Conservation (phyloP, 2,888 invertebrate species). For the Perdita meconis region DNA sequence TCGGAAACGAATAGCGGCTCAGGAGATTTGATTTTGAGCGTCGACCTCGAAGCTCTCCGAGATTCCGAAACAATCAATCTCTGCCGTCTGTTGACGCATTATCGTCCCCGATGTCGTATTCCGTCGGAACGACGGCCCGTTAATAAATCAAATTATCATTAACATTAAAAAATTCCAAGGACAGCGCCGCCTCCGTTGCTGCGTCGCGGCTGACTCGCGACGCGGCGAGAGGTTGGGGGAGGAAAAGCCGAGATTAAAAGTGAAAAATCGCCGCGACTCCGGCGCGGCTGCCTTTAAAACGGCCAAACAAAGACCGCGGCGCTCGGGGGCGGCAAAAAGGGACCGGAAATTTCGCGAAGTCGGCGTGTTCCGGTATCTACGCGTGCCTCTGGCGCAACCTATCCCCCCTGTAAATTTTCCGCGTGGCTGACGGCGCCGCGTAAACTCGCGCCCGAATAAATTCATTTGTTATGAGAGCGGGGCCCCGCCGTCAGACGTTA, state of each 20-base stretch:
- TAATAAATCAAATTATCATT: too few species aligned
- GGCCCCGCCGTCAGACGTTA: slow-evolving; percentile 66
- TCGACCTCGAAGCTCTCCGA: too few species aligned
- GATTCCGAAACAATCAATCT: too few species aligned
- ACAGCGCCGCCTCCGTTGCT: neutral
- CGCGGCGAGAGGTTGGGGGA: neutral
- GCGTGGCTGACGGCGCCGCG: slow-evolving; percentile 60
- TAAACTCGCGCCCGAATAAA: slow-evolving; percentile 73
- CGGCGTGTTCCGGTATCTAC: slow-evolving; percentile 64
- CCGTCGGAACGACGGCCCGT: too few species aligned
- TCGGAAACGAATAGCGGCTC: too few species aligned
- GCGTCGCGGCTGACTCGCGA: neutral
- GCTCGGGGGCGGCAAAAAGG: slow-evolving; percentile 56
- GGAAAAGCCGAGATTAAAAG: slow-evolving; percentile 59
- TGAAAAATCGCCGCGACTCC: slow-evolving; percentile 57
- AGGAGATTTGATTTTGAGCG: too few species aligned
- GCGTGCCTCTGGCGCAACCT: slow-evolving; percentile 32
- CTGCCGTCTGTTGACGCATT: too few species aligned
- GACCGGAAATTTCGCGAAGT: slow-evolving; percentile 60
- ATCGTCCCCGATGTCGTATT: too few species aligned
- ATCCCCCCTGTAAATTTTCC: slow-evolving; percentile 72
- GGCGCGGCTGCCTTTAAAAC: slow-evolving; percentile 36
- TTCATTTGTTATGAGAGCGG: slow-evolving; percentile 73
- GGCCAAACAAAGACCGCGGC: slow-evolving; percentile 50
- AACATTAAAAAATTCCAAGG: neutral